Evolutionary conservation across 2,113 vertebrate species (phyloP).

Genomic region (Scomber scombrus): DNA sequence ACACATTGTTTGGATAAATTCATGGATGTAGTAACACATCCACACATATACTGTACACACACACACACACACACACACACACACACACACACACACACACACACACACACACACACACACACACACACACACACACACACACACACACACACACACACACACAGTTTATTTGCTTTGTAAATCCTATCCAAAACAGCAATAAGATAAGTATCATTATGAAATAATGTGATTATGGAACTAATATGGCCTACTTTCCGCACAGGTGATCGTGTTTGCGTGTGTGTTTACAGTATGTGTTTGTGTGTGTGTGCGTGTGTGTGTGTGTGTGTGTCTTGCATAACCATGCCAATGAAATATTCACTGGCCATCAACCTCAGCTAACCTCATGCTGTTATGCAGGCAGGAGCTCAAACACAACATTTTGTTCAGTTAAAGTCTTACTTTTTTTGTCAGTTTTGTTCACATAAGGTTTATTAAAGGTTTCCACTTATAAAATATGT

Average conservation of each 20-base stretch:
- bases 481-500: background rate
- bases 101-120: slow-evolving; percentile 1
- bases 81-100: slow-evolving; percentile 23
- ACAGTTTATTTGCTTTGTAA: slow-evolving; percentile 24
- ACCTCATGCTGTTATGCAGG: slow-evolving; percentile 15
- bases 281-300: no score
- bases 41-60: background rate
- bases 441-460: background rate
- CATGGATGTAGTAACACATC: slow-evolving; percentile 3
- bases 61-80: slow-evolving; percentile 2
- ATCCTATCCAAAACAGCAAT: slow-evolving; percentile 13
- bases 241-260: slow-evolving; percentile 40
- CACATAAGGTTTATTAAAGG: background rate
- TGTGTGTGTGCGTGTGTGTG: no score
- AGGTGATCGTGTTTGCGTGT: background rate
- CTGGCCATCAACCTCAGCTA: slow-evolving; percentile 10
- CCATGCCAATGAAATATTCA: slow-evolving; percentile 49
- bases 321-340: slow-evolving; percentile 47
- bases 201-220: slow-evolving; percentile 63
- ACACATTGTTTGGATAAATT: slow-evolving; percentile 20
- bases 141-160: slow-evolving; percentile 23
- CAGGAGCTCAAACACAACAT: slow-evolving; percentile 2
- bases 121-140: no score
- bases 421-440: background rate
- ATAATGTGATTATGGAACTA: slow-evolving; percentile 63